Evolutionary conservation across 2,797 vertebrate genomes (phyloP).

Genomic region (Garrulus glandarius): DNA sequence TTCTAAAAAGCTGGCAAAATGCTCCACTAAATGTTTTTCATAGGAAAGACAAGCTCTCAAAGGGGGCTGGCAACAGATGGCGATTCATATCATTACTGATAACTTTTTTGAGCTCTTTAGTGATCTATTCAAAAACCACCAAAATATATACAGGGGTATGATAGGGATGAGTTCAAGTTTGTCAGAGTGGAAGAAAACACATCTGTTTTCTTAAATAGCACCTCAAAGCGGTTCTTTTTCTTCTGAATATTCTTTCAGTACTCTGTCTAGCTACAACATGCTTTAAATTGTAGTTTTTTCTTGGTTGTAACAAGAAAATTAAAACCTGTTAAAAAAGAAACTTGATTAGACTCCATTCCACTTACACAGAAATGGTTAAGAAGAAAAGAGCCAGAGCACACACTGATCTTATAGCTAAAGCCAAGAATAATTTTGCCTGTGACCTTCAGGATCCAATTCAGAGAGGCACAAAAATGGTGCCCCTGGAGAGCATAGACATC

Average conservation of each 20-base stretch:
- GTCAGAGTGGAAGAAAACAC: background rate
- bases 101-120: background rate
- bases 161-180: background rate
- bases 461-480: background rate
- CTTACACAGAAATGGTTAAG: background rate
- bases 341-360: background rate
- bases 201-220: background rate
- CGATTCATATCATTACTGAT: background rate
- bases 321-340: background rate
- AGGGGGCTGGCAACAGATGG: background rate
- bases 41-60: background rate
- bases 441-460: background rate
- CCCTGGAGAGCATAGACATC: background rate
- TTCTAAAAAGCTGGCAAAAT: conserved; percentile 9
- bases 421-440: conserved; percentile 6
- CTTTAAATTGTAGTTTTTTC: background rate
- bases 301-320: background rate
- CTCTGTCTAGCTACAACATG: background rate
- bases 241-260: background rate
- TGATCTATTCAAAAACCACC: background rate
- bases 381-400: background rate
- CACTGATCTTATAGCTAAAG: background rate
- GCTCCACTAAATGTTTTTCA: background rate
- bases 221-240: background rate
- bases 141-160: background rate